These are phyloP conservation scores for Mya arenaria DNA, from an alignment of 1,140 invertebrate species.

Conservation along the genomic window DNA sequence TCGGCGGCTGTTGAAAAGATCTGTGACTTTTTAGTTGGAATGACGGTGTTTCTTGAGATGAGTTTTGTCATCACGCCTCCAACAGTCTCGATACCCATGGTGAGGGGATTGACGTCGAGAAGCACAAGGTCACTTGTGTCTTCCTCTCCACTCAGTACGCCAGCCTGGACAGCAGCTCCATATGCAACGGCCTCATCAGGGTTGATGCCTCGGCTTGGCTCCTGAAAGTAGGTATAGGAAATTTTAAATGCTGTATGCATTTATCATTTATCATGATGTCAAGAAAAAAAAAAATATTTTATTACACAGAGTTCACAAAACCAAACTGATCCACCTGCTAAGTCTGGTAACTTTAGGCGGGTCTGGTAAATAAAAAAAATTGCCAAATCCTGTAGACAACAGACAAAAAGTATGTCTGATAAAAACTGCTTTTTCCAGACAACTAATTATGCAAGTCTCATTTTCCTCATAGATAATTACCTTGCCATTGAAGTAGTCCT, in stretches of 20 bases:
- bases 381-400: background rate
- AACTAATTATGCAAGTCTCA: background rate
- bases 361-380: background rate
- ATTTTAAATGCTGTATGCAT: background rate
- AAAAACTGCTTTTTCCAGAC: background rate
- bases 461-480: constrained; percentile 64
- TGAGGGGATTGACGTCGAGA: constrained; percentile 98
- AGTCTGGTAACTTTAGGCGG: background rate
- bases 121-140: constrained; percentile 98
- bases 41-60: constrained; percentile 98
- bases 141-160: constrained; percentile 86
- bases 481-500: constrained; percentile 95
- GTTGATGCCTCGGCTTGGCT: constrained; percentile 98
- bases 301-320: no score
- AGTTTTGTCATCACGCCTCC: constrained; percentile 99
- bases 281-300: no score
- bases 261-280: no score
- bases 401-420: background rate
- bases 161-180: constrained; percentile 99
- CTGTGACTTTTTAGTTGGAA: constrained; percentile 99
- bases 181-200: constrained; percentile 92
- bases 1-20: constrained; percentile 99
- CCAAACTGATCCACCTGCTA: background rate
- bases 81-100: constrained; percentile 99
- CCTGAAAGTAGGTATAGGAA: constrained; percentile 79